Evolutionary conservation across 2,113 vertebrate genomes (phyloP).

Genomic region (Noturus placidus): DNA sequence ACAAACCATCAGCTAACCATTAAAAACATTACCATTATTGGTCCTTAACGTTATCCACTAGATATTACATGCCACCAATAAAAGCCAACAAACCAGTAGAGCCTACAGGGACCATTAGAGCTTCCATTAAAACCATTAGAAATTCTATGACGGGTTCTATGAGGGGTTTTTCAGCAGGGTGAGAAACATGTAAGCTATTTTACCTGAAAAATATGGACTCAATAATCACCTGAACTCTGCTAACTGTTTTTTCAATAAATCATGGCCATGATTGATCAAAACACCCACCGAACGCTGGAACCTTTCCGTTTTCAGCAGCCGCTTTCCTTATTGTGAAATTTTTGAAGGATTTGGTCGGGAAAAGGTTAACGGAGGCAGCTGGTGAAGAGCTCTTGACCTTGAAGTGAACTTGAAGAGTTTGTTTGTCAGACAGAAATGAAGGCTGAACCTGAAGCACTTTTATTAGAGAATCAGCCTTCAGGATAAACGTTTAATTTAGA

Average conservation of each 20-base stretch:
- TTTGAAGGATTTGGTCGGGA: neutral
- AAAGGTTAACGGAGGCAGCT: constrained; percentile 4
- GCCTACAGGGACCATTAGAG: too few relatives aligned
- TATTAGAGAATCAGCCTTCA: neutral
- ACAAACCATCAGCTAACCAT: too few relatives aligned
- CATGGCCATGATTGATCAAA: neutral
- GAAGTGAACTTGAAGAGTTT: constrained; percentile 20
- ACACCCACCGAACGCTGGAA: neutral
- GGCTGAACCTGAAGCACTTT: neutral
- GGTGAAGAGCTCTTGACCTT: constrained; percentile 4
- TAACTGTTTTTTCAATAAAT: neutral
- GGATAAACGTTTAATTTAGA: neutral
- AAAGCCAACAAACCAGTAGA: too few relatives aligned
- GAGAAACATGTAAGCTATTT: neutral
- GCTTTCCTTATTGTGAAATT: neutral
- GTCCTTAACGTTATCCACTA: too few relatives aligned
- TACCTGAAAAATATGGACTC: neutral
- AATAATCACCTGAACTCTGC: neutral
- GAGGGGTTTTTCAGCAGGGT: too few relatives aligned
- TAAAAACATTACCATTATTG: too few relatives aligned
- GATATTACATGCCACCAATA: too few relatives aligned
- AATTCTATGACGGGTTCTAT: too few relatives aligned
- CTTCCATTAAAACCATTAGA: too few relatives aligned
- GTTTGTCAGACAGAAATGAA: constrained; percentile 21
- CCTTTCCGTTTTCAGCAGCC: neutral